Evolutionary conservation across 1,140 invertebrate species (phyloP), one percentile per base, ranked within the genome.

Genomic region (Apis florea): DNA sequence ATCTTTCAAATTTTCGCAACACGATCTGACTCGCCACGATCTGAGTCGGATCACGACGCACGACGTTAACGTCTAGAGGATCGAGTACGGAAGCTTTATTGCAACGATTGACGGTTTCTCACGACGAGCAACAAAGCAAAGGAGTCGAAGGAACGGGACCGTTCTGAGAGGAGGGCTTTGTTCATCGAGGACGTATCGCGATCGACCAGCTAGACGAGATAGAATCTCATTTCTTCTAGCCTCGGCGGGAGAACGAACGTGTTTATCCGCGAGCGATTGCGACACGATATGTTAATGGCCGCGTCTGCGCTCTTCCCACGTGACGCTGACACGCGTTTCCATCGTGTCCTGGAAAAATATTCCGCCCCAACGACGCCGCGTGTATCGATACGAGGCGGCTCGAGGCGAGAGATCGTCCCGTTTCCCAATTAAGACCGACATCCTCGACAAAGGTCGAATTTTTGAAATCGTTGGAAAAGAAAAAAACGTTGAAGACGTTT

Each of bases 261-360:
- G 85, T 88, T 88, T 88, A 83, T 85, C 79, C 86, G 71, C 86
- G 79, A 80, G 66, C 85, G 86, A 88, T 88, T 88, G 85, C 86
- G 76, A 82, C 85, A 83, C 85, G 85, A 87, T 88, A 87, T 85
- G 84, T 79, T 84, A 83, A 88, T 86, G 79, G 66, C 70, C 68
- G 70, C 40, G 70, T 40, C 79, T 64, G 82, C 68, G 83, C 77
- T 83, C 85, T 87, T 87, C 85, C 85, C 85, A 87, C 85, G 84
- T 87, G 85, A 85, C 77, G 53, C 67, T 84, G 84, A 67, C 69
- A 81, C 61, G 83, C 69, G 73, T 88, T 88, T 85, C 71, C 85
- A 85, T 31, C 69, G 66, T 67, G 70, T 78, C 47, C 74, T 85
- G 83, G 71, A 84, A 84, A 87, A 77, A 79, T 67, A 82, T 85